Conservation (phyloP, 2,888 invertebrate genomes). For the Agriopis leucophaearia region DNA sequence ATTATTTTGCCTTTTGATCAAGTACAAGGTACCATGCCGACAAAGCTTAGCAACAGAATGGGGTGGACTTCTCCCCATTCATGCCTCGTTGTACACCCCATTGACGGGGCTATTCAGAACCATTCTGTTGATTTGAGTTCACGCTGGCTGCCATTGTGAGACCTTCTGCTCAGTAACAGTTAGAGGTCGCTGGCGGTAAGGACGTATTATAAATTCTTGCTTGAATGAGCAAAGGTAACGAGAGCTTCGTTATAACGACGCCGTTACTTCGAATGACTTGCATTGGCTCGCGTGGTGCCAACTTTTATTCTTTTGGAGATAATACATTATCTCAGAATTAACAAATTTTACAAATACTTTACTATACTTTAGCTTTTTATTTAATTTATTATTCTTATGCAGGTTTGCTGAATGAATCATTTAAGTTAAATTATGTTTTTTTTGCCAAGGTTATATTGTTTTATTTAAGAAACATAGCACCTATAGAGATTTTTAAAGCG, state of each 20-base stretch:
- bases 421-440: too few relatives aligned
- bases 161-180: conserved; percentile 6
- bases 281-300: conserved; percentile 4
- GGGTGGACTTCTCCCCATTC: conserved; percentile 19
- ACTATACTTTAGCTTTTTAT: too few relatives aligned
- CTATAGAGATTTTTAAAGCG: too few relatives aligned
- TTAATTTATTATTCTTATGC: too few relatives aligned
- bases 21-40: neutral
- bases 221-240: conserved; percentile 14
- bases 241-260: conserved; percentile 15
- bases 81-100: conserved; percentile 25
- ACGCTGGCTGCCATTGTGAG: conserved; percentile 28
- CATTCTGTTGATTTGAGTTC: conserved; percentile 36
- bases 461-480: too few relatives aligned
- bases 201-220: conserved; percentile 23
- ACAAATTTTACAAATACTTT: too few relatives aligned
- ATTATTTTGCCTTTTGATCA: too few relatives aligned
- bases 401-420: too few relatives aligned
- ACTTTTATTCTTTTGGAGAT: neutral
- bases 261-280: conserved; percentile 18
- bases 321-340: neutral
- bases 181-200: neutral
- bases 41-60: conserved; percentile 15
- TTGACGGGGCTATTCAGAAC: conserved; percentile 32
- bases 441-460: too few relatives aligned